Evolutionary conservation across 2,888 invertebrate genomes (phyloP).

Genomic region (Xestia sexstrigata): DNA sequence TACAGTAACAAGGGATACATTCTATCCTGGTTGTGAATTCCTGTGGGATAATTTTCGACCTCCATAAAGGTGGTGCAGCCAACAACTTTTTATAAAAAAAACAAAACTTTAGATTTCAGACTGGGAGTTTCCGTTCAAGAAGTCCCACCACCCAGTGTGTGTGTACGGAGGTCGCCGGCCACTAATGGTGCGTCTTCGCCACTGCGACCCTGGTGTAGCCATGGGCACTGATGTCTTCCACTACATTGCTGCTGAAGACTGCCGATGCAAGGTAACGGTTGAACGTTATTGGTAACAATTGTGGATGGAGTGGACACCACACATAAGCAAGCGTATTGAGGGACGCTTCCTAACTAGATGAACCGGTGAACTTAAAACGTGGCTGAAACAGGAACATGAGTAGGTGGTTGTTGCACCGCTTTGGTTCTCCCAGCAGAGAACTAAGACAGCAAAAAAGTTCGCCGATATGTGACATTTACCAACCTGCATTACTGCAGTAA

Average conservation of each 20-base stretch:
- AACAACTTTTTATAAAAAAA: neutral
- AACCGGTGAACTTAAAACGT: neutral
- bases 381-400: neutral
- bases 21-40: neutral
- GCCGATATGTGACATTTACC: neutral
- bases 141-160: slow-evolving; percentile 95
- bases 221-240: slow-evolving; percentile 93
- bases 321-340: neutral
- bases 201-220: slow-evolving; percentile 93
- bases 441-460: neutral
- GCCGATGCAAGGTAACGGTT: slow-evolving; percentile 90
- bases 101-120: slow-evolving; percentile 92
- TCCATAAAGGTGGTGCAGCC: neutral
- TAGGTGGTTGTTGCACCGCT: neutral
- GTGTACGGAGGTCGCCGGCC: slow-evolving; percentile 92
- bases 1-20: neutral
- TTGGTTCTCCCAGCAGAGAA: rapidly evolving
- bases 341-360: neutral
- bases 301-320: neutral
- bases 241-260: slow-evolving; percentile 94
- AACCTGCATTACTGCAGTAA: too few relatives aligned
- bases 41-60: neutral
- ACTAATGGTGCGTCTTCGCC: slow-evolving; percentile 91
- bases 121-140: slow-evolving; percentile 96
- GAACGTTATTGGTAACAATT: neutral